Conservation (phyloP, 1,140 invertebrate genomes). For the Harpegnathos saltator region DNA sequence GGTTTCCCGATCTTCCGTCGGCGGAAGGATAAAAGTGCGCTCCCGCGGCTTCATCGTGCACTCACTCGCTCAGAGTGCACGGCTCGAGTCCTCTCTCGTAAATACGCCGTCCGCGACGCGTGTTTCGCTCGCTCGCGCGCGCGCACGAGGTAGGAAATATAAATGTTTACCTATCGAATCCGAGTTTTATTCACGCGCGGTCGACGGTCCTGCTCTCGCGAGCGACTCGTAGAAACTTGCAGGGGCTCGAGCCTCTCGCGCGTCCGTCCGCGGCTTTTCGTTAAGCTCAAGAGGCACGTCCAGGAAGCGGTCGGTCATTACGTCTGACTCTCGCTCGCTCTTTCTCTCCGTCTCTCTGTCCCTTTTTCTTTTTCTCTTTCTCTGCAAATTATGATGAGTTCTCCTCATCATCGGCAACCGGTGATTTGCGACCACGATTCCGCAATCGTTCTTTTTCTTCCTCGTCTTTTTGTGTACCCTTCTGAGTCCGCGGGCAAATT, state of each 20-base stretch:
- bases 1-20: background rate
- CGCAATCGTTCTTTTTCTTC: conserved; percentile 17
- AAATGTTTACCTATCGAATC: conserved; percentile 46
- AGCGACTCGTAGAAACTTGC: conserved; percentile 11
- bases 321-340: background rate
- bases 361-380: background rate
- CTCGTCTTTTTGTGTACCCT: background rate
- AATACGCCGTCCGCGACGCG: too few species aligned
- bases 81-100: background rate
- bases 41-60: too few species aligned
- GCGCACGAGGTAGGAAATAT: too few species aligned
- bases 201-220: conserved; percentile 23
- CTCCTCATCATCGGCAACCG: conserved; percentile 37
- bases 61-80: too few species aligned
- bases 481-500: conserved; percentile 26
- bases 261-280: conserved; percentile 44
- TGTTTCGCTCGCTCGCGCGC: too few species aligned
- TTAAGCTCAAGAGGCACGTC: conserved; percentile 36
- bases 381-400: conserved; percentile 53
- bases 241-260: conserved; percentile 18
- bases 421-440: conserved; percentile 53
- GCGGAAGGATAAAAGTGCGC: background rate
- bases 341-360: background rate
- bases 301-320: conserved; percentile 45
- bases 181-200: conserved; percentile 24